These are phyloP conservation scores for Leptinotarsa defecta DNA, from an alignment of 1,140 invertebrate species.

Conservation along the genomic window DNA sequence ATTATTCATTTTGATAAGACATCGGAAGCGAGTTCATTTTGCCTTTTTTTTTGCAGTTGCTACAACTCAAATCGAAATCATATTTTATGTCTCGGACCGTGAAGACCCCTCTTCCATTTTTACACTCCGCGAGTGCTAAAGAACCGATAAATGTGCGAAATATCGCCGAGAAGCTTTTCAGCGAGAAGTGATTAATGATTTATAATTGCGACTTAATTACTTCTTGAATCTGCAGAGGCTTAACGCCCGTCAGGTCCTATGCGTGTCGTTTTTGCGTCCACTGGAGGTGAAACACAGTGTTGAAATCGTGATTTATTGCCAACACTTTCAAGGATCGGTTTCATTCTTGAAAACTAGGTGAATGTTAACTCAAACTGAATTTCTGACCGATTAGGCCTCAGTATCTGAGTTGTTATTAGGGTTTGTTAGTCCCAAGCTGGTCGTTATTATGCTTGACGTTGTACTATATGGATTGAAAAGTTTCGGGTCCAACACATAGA, in stretches of 20 bases:
- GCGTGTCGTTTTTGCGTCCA: neutral
- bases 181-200: conserved; percentile 1
- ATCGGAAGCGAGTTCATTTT: too few species aligned
- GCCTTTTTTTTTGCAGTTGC: neutral
- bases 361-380: neutral
- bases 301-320: neutral
- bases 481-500: neutral
- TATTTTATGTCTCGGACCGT: neutral
- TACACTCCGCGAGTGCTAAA: conserved; percentile 2
- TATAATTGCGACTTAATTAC: conserved; percentile 3
- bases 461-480: neutral
- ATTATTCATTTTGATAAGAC: too few species aligned
- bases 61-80: neutral
- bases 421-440: neutral
- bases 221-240: neutral
- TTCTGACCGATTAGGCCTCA: neutral
- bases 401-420: neutral
- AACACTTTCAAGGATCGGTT: too few species aligned
- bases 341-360: too few species aligned
- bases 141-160: conserved; percentile 6
- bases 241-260: neutral
- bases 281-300: neutral
- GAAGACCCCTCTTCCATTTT: neutral
- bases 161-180: neutral
- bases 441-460: neutral